Base-by-base conservation (phyloP, 2,797 vertebrate genomes). In the Buceros bicornis region DNA sequence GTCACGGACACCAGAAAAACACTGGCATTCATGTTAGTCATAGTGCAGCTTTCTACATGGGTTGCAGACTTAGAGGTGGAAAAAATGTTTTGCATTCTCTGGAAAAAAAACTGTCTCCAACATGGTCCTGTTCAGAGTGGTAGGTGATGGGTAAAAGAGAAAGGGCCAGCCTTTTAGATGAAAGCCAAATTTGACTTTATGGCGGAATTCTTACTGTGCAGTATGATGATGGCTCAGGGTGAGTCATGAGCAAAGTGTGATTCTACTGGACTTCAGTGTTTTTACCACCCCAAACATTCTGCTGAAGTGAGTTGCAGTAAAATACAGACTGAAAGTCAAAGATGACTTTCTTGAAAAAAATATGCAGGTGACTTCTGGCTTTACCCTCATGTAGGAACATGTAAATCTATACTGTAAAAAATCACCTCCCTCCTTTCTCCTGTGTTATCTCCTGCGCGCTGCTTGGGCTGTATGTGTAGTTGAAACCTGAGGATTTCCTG, bases 111-210 rank as follows among this genome's bases (percentile, higher is more conserved):
- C 16, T 74, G 20, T 16, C 15, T 40, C 40, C 5, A 0, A 0
- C 8, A 2, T 13, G 21, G 57, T 70, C n/a, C 22, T 57, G 14
- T 54, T 62, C 48, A 45, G 67, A 58, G n/a, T 60, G 35, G 19
- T 20, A 47, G 47, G 37, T 62, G 51, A 28, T 60, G 19, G 20
- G 43, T 28, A 82, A 43, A 48, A 81, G 21, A 47, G 37, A 61
- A 80, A 43, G 47, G n/a, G 9, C 31, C 0, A 0, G 9, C 16
- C 42, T 81, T 31, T 17, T 45, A 60, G 20, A 9, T 58, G 29
- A 56, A 64, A 79, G 24, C 31, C 66, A 25, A 64, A 24, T 76
- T 89, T 83, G n/a, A 83, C 43, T 89, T 65, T 69, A 17, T 72
- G 43, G 22, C 82, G 18, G 65, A 65, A 53, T 31, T 74, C 71